A percentile compares a stretch with the other conserved stretches of the same genome.
phyloP scores from a whole-genome alignment of 92 coral and sea anemone genomes.

The Parazoanthus swiftii region DNA sequence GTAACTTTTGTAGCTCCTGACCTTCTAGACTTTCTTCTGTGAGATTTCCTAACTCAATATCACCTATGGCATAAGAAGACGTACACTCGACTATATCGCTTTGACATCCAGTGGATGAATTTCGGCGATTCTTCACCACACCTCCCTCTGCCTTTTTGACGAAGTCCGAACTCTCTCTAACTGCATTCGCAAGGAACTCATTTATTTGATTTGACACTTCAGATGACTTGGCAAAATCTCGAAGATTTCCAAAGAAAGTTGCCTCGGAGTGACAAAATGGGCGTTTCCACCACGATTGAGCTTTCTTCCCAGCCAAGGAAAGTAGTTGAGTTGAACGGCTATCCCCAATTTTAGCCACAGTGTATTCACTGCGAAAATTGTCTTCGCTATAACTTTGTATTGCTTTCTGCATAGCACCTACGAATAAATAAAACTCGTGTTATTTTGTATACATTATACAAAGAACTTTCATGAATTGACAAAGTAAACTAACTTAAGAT shows the following conservation, averaged over 20 bases:
- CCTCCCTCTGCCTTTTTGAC: background rate
- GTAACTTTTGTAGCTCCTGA: slow-evolving; percentile 44
- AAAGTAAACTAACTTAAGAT: too few relatives aligned
- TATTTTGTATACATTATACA: background rate
- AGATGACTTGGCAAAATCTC: slow-evolving; percentile 28
- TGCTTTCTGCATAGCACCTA: background rate
- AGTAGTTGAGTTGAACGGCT: background rate
- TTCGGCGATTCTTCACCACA: background rate
- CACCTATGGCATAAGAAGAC: slow-evolving; percentile 43
- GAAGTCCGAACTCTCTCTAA: background rate
- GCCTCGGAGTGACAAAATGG: slow-evolving; percentile 59
- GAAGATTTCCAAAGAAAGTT: slow-evolving; percentile 46
- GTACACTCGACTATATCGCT: slow-evolving; percentile 40
- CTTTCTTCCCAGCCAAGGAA: slow-evolving; percentile 47
- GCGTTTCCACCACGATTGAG: slow-evolving; percentile 64
- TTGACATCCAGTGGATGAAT: slow-evolving; percentile 25
- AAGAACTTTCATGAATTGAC: background rate
- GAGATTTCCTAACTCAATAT: slow-evolving; percentile 59
- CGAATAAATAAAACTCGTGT: background rate
- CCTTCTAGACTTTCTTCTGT: slow-evolving; percentile 56
- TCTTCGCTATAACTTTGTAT: background rate
- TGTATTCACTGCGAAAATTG: background rate
- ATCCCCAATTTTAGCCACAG: background rate
- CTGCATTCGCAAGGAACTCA: background rate
- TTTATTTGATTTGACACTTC: background rate